A percentile compares a stretch with the other conserved stretches of the same genome.
phyloP scores from a whole-genome alignment of 2,888 invertebrate species.

The Heliconius aoede region DNA sequence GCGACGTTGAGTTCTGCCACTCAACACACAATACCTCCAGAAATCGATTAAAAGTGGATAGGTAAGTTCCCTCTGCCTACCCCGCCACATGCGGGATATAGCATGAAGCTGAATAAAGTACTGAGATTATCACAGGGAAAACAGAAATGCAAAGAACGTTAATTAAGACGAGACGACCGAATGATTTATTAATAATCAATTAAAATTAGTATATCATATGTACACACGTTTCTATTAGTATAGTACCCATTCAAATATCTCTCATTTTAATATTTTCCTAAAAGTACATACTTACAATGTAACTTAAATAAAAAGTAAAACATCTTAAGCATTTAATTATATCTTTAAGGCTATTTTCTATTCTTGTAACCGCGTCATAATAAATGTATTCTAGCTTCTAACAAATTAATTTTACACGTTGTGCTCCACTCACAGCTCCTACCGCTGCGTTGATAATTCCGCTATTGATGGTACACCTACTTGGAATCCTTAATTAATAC shows the following conservation, averaged over 20 bases:
- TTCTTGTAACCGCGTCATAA: neutral
- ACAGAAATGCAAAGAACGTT: neutral
- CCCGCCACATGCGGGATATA: too few relatives aligned
- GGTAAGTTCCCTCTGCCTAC: too few relatives aligned
- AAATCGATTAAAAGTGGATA: too few relatives aligned
- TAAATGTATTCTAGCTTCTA: neutral
- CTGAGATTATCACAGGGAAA: too few relatives aligned
- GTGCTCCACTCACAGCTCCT: neutral
- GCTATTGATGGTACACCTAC: constrained; percentile 67
- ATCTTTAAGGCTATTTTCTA: neutral
- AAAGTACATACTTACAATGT: neutral
- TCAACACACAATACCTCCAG: too few relatives aligned
- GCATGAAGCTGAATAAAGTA: neutral
- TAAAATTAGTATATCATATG: neutral
- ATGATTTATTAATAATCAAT: neutral
- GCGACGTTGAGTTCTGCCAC: too few relatives aligned
- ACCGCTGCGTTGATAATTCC: constrained; percentile 56
- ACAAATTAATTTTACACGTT: constrained; percentile 13
- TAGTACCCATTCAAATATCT: too few relatives aligned
- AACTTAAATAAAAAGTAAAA: neutral
- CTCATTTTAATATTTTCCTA: neutral
- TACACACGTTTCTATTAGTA: neutral
- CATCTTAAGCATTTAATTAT: neutral
- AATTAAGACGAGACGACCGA: neutral
- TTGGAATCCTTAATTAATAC: constrained; percentile 81